A percentile compares a stretch with the other conserved stretches of the same genome.
Conservation (phyloP, 2,888 invertebrate species). For the Drosophila maculinotata region DNA sequence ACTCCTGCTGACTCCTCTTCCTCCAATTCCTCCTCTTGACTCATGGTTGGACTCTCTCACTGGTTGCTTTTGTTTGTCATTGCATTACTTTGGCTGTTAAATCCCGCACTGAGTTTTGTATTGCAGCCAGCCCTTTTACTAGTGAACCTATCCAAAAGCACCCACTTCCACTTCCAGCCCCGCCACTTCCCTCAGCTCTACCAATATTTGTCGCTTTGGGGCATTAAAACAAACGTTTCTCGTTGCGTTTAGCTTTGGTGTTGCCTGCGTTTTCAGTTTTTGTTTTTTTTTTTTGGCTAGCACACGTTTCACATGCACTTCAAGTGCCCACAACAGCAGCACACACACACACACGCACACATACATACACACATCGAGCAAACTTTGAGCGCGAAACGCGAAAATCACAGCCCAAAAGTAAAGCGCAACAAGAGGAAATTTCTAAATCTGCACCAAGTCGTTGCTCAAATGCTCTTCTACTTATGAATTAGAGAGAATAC, state of each 20-base stretch:
- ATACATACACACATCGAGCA: constrained; percentile 18
- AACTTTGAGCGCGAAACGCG: constrained; percentile 65
- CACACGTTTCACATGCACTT: constrained; percentile 72
- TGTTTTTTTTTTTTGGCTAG: constrained; percentile 35
- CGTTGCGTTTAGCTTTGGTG: constrained; percentile 66
- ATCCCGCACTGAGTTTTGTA: constrained; percentile 66
- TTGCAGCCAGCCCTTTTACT: constrained; percentile 43
- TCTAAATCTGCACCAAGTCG: constrained; percentile 3
- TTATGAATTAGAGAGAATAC: too few species aligned
- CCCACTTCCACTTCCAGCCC: background rate
- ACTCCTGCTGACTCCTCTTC: constrained; percentile 13
- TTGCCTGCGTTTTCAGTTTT: constrained; percentile 40
- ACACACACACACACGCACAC: constrained; percentile 7
- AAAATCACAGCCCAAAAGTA: constrained; percentile 70
- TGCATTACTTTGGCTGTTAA: constrained; percentile 78
- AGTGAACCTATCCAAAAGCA: background rate
- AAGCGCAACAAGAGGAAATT: constrained; percentile 59
- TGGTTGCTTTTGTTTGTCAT: constrained; percentile 76
- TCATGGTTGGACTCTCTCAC: constrained; percentile 36
- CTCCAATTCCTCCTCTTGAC: constrained; percentile 7
- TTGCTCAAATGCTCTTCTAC: constrained; percentile 24
- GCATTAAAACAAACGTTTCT: constrained; percentile 81
- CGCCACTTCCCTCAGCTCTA: constrained; percentile 25
- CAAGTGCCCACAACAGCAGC: constrained; percentile 58
- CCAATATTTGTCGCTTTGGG: constrained; percentile 80